Evolutionary conservation across 1,140 invertebrate species (phyloP).

Genomic region (Pomacea maculata): DNA sequence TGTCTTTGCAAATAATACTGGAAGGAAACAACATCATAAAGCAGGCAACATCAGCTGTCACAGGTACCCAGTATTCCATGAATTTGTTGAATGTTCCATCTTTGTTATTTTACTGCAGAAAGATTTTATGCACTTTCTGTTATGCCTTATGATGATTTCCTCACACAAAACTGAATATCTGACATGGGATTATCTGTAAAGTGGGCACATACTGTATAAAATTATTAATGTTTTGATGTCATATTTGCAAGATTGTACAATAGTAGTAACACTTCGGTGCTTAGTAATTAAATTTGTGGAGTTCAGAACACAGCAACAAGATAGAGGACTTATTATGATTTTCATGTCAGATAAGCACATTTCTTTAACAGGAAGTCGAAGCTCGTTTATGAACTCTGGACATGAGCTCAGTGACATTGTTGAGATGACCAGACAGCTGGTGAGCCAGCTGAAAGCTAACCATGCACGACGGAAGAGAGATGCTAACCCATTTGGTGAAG

Average conservation of each 20-base stretch:
- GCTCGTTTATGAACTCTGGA: slow-evolving; percentile 1
- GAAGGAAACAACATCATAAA: slow-evolving; percentile 16
- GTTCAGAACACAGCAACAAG: no score
- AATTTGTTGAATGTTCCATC: neutral
- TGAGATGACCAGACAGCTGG: neutral
- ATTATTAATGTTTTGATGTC: neutral
- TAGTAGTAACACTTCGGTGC: no score
- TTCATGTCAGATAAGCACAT: neutral
- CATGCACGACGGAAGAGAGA: neutral
- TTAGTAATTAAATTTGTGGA: no score
- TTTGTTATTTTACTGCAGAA: neutral
- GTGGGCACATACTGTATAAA: neutral
- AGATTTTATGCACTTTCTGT: neutral
- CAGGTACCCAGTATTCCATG: neutral
- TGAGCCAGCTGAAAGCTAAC: slow-evolving; percentile 4
- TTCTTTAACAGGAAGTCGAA: neutral
- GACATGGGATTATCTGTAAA: no score
- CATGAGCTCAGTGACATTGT: slow-evolving; percentile 10
- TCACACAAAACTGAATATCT: no score
- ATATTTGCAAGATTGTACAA: neutral
- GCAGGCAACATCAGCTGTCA: neutral
- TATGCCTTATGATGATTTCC: neutral
- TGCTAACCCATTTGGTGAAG: neutral
- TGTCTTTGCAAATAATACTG: slow-evolving; percentile 13
- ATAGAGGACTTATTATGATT: neutral